Base-by-base conservation (phyloP, 1,140 invertebrate species). In the Mylabris phalerata region DNA sequence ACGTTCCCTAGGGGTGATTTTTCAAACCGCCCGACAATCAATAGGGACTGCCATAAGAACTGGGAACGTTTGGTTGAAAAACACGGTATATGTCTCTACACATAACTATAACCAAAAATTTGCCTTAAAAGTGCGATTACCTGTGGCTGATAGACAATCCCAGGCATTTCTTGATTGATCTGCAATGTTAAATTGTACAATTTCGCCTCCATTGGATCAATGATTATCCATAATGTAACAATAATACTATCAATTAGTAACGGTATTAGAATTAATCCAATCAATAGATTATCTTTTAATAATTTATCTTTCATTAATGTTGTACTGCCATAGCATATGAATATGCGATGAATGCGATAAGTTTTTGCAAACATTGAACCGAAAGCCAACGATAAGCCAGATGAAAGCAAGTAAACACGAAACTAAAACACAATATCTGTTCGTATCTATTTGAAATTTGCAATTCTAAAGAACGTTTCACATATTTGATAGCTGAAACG, bases 281-380 rank as follows among this genome's bases (percentile, higher is more conserved):
- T 92, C 9, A 93, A 76, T 67, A 89, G 89, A 9, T 87, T 89
- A 68, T 93, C 90, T 77, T 90, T 88, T 9, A 93, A 78, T 45
- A 93, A 77, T 78, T 89, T 83, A 41, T 82, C 80, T 70, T 82
- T 83, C 57, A 82, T 80, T 39, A 67, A 24, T n/a, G 57, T 59
- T 13, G 55, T 42, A 11, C 60, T 63, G 3, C 59, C 48, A 6
- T 70, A 69, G 25, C 66, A 78, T 5, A 84, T 88, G 72, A 93
- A 93, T 71, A 93, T 91, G 60, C 89, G 79, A 75, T 93, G 90
- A 39, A 93, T 89, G 51, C 90, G 75, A 71, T 92, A 93, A 0
- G 90, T 93, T 75, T 93, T 93, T 1, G 89, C 88, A 73, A 93
- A 92, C 87, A 93, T 92, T 5, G 90, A 91, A 24, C 91, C 91